Percentiles rank a stretch among this genome's conserved stretches.
phyloP scores from a whole-genome alignment of 2,888 invertebrate species.

The Cyclophora punctaria region DNA sequence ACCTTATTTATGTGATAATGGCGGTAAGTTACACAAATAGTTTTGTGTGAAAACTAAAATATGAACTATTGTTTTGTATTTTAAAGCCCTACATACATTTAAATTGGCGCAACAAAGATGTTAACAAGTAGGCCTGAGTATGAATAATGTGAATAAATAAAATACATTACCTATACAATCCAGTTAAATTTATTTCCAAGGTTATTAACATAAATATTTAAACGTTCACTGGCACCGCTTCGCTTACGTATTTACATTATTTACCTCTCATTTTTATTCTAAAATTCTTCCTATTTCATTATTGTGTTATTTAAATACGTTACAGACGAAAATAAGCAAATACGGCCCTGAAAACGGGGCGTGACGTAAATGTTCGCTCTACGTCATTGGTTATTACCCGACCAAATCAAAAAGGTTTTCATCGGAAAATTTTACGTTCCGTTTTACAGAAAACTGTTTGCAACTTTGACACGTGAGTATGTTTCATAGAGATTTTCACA shows the following conservation, averaged over 20 bases:
- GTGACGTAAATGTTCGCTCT: conserved; percentile 56
- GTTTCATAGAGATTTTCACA: background rate
- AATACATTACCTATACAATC: too few relatives aligned
- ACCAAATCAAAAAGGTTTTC: conserved; percentile 26
- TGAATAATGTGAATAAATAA: too few relatives aligned
- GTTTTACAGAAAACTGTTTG: conserved; percentile 22
- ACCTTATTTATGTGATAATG: too few relatives aligned
- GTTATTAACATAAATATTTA: background rate
- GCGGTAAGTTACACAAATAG: too few relatives aligned
- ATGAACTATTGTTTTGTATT: too few relatives aligned
- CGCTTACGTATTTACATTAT: conserved; percentile 22
- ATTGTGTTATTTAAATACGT: conserved; percentile 38
- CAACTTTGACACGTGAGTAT: background rate
- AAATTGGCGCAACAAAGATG: too few relatives aligned
- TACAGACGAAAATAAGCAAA: conserved; percentile 52
- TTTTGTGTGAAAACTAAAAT: too few relatives aligned
- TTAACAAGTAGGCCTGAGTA: too few relatives aligned
- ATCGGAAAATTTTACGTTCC: conserved; percentile 37
- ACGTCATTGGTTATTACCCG: conserved; percentile 57
- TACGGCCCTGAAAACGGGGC: conserved; percentile 67
- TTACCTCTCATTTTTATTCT: conserved; percentile 16
- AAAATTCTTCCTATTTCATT: conserved; percentile 7
- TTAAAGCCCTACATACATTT: too few relatives aligned
- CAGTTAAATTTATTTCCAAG: background rate
- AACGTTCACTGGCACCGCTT: conserved; percentile 11